Conservation (phyloP, 2,113 vertebrate genomes). For the Corvus hawaiiensis region DNA sequence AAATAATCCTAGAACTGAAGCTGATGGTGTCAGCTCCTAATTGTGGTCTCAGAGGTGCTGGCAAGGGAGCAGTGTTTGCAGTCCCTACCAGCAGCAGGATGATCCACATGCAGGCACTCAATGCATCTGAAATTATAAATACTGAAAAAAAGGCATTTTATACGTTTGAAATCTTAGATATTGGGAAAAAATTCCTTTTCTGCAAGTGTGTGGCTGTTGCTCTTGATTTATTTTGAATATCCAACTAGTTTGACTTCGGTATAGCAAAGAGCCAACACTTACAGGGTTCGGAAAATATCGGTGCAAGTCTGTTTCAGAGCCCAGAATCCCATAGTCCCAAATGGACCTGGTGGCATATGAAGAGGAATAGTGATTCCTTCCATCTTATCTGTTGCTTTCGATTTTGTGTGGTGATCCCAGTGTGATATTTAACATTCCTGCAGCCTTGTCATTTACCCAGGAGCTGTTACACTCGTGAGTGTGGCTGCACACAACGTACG, state of each 20-base stretch:
- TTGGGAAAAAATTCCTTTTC: neutral
- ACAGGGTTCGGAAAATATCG: neutral
- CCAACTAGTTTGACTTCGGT: neutral
- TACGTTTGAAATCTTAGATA: neutral
- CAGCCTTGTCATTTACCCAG: neutral
- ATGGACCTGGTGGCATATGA: accelerated
- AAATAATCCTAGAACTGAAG: neutral
- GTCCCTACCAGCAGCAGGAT: neutral
- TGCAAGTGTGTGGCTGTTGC: neutral
- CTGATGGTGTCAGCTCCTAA: neutral
- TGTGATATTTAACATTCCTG: accelerated
- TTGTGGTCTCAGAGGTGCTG: neutral
- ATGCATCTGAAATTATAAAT: neutral
- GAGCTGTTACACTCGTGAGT: accelerated
- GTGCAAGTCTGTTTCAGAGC: neutral
- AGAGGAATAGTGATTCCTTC: accelerated
- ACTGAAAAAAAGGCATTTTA: neutral
- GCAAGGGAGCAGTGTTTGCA: neutral
- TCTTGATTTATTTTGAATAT: neutral
- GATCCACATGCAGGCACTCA: neutral
- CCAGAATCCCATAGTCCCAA: neutral
- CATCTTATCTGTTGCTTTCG: accelerated
- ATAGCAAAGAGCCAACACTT: accelerated
- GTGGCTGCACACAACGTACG: neutral
- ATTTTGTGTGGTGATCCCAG: neutral